Percentiles rank a stretch among this genome's conserved stretches.
Evolutionary conservation across 2,888 invertebrate species (phyloP).

Genomic region (Caenorhabditis afra): DNA sequence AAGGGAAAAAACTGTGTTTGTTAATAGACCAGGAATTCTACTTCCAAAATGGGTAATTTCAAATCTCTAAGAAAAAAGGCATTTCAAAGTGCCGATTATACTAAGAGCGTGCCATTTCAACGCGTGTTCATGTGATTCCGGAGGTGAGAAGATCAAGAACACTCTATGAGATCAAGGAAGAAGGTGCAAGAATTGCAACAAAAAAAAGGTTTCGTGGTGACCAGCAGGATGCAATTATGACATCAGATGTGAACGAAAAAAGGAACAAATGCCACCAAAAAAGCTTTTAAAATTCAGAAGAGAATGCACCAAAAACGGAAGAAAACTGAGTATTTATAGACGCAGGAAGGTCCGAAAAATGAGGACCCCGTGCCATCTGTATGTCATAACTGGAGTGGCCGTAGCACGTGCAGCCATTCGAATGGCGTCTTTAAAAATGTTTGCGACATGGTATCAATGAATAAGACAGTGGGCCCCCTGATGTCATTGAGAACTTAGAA

Average conservation of each 20-base stretch:
- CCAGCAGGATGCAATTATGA: constrained; percentile 11
- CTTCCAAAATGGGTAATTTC: too few species aligned
- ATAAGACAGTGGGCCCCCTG: constrained; percentile 20
- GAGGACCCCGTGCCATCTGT: constrained; percentile 5
- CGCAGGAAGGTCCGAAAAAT: constrained; percentile 3
- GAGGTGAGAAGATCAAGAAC: too few species aligned
- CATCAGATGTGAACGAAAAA: constrained; percentile 19
- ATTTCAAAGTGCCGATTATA: too few species aligned
- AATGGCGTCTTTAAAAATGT: constrained; percentile 7
- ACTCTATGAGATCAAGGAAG: not conserved
- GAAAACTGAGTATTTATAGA: constrained; percentile 22
- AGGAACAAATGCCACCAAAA: constrained; percentile 4
- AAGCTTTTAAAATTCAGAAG: not conserved
- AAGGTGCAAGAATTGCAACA: too few species aligned
- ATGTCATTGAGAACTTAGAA: not conserved
- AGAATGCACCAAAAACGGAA: constrained; percentile 11
- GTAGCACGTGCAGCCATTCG: not conserved
- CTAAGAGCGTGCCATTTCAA: too few species aligned
- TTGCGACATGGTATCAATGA: constrained; percentile 24
- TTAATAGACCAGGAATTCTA: too few species aligned
- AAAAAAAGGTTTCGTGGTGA: constrained; percentile 1
- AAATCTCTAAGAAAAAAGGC: too few species aligned
- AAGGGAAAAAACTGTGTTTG: too few species aligned
- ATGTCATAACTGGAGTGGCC: constrained; percentile 20
- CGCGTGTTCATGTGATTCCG: too few species aligned